Evolutionary conservation across 2,888 invertebrate genomes (phyloP).

Genomic region (Altica lythri): DNA sequence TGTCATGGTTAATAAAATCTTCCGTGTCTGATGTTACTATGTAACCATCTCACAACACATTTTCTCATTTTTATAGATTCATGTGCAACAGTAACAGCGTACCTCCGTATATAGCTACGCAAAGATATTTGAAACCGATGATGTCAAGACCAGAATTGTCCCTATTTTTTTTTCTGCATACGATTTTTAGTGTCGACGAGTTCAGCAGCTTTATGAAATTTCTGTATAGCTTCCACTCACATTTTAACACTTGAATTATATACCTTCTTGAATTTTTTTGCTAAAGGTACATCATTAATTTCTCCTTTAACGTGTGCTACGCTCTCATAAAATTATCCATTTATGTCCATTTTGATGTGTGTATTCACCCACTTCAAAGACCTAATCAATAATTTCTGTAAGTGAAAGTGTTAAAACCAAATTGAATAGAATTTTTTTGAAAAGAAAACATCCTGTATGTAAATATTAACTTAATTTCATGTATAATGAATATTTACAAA

Average conservation of each 20-base stretch:
- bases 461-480: too few species aligned
- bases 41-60: constrained; percentile 98
- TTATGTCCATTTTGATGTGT: too few species aligned
- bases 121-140: constrained; percentile 90
- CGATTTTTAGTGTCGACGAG: constrained; percentile 92
- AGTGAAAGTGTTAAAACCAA: too few species aligned
- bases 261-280: constrained; percentile 82
- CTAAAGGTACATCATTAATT: constrained; percentile 93
- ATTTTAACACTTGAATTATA: constrained; percentile 93
- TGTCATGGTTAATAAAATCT: constrained; percentile 61
- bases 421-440: too few species aligned
- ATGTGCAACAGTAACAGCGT: constrained; percentile 74
- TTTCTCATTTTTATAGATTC: constrained; percentile 92
- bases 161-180: constrained; percentile 98
- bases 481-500: too few species aligned
- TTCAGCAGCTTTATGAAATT: constrained; percentile 94
- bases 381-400: too few species aligned
- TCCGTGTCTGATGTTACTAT: constrained; percentile 76
- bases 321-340: too few species aligned
- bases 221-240: constrained; percentile 98
- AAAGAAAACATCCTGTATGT: too few species aligned
- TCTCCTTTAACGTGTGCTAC: too few species aligned
- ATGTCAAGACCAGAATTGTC: constrained; percentile 99
- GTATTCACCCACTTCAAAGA: too few species aligned
- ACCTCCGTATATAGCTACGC: constrained; percentile 94